Evolutionary conservation across 2,113 vertebrate genomes (phyloP).

Genomic region (Tetraodon nigroviridis): DNA sequence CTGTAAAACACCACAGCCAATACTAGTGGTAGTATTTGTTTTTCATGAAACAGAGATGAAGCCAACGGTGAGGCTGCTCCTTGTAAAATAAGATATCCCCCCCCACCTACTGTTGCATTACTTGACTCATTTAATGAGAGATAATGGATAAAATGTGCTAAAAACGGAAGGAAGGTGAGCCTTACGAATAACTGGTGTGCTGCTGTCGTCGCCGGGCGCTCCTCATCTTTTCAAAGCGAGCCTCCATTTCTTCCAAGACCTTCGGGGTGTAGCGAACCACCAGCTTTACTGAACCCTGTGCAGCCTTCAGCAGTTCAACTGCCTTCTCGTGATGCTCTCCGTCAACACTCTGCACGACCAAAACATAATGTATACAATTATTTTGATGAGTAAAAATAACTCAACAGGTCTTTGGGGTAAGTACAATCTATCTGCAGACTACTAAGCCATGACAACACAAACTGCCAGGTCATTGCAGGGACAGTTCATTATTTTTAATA

Average conservation of each 20-base stretch:
- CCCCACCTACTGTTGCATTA: too few species aligned
- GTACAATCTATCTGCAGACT: too few species aligned
- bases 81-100: too few species aligned
- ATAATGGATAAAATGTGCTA: not conserved
- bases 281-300: conserved; percentile 87
- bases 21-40: too few species aligned
- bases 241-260: conserved; percentile 93
- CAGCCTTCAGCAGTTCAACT: conserved; percentile 87
- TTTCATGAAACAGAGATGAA: too few species aligned
- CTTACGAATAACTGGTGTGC: conserved; percentile 91
- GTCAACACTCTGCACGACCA: conserved; percentile 80
- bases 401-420: too few species aligned
- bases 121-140: not conserved
- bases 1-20: too few species aligned
- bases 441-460: too few species aligned
- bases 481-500: too few species aligned
- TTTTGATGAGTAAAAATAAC: too few species aligned
- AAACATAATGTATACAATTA: not conserved
- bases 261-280: conserved; percentile 89
- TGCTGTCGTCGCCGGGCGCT: conserved; percentile 87
- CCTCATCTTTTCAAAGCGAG: conserved; percentile 90
- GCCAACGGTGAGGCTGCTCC: too few species aligned
- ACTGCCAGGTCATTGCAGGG: too few species aligned
- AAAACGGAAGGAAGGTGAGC: not conserved
- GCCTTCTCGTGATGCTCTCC: conserved; percentile 91